Conservation (phyloP, 2,888 invertebrate genomes). For the Athalia rosae region DNA sequence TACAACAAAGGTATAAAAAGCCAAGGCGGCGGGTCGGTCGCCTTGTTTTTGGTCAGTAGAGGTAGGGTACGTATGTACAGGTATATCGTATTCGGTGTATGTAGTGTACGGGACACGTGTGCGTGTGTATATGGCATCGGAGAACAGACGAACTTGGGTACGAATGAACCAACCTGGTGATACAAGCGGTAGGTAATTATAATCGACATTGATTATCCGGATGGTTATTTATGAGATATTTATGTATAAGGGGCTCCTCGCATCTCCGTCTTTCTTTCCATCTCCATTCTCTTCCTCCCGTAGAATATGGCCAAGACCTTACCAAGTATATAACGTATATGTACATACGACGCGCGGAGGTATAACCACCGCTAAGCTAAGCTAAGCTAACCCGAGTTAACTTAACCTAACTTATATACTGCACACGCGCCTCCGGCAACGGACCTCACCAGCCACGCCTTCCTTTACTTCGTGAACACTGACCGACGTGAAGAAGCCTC, state of each 20-base stretch:
- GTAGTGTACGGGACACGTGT: slow-evolving; percentile 15
- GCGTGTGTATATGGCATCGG: slow-evolving; percentile 26
- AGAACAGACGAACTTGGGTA: slow-evolving; percentile 34
- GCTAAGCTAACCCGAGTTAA: too few relatives aligned
- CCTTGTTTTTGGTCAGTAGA: slow-evolving; percentile 41
- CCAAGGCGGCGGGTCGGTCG: slow-evolving; percentile 39
- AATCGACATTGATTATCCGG: slow-evolving; percentile 61
- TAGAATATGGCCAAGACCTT: neutral
- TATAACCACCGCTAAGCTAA: too few relatives aligned
- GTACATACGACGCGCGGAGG: neutral
- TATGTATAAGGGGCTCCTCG: slow-evolving; percentile 61
- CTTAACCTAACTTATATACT: slow-evolving; percentile 2
- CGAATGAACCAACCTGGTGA: slow-evolving; percentile 44
- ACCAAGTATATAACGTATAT: slow-evolving; percentile 39
- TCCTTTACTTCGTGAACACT: slow-evolving; percentile 18
- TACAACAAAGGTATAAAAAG: slow-evolving; percentile 45
- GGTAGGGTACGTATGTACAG: slow-evolving; percentile 22
- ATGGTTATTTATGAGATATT: slow-evolving; percentile 68
- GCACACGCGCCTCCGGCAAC: slow-evolving; percentile 41
- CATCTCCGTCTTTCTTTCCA: slow-evolving; percentile 26
- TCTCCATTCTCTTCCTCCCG: slow-evolving; percentile 22
- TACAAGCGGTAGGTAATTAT: slow-evolving; percentile 58
- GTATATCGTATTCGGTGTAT: too few relatives aligned
- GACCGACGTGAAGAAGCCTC: slow-evolving; percentile 28
- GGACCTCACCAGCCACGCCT: slow-evolving; percentile 34